Evolutionary conservation across 2,113 vertebrate species (phyloP).

Genomic region (Galbula dea): DNA sequence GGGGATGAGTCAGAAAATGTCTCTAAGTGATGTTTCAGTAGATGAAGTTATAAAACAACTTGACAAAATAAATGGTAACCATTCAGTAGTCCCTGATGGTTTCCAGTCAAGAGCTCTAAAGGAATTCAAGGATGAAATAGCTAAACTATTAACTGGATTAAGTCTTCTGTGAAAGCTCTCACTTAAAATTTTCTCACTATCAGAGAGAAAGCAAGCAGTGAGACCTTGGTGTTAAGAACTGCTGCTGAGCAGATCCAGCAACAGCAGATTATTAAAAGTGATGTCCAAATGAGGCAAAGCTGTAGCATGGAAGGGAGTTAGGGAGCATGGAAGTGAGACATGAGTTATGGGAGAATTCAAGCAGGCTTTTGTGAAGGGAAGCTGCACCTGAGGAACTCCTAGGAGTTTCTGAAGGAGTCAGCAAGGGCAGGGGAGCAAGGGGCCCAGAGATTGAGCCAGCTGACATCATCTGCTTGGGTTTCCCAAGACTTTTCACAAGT

Average conservation of each 20-base stretch:
- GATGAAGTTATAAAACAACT: background rate
- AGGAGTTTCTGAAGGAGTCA: background rate
- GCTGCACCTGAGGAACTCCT: background rate
- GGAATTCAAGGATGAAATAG: slow-evolving; percentile 44
- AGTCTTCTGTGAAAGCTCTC: slow-evolving; percentile 6
- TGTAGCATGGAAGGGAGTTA: background rate
- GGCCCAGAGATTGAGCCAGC: background rate
- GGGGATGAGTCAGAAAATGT: background rate
- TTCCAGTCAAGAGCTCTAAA: background rate
- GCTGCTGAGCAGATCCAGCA: background rate
- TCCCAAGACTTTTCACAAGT: background rate
- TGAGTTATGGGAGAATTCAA: background rate
- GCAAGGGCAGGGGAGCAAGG: background rate
- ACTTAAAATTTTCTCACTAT: background rate
- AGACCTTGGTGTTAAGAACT: background rate
- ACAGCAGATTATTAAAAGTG: background rate
- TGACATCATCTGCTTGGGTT: background rate
- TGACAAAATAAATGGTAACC: background rate
- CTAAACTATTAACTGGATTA: slow-evolving; percentile 22
- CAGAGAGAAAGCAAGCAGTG: background rate
- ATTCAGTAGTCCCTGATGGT: background rate
- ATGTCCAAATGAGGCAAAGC: background rate
- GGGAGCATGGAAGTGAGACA: background rate
- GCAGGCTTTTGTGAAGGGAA: background rate
- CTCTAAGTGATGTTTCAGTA: background rate